Conservation (phyloP, 2,888 invertebrate genomes). For the Seira sanloemensis region DNA sequence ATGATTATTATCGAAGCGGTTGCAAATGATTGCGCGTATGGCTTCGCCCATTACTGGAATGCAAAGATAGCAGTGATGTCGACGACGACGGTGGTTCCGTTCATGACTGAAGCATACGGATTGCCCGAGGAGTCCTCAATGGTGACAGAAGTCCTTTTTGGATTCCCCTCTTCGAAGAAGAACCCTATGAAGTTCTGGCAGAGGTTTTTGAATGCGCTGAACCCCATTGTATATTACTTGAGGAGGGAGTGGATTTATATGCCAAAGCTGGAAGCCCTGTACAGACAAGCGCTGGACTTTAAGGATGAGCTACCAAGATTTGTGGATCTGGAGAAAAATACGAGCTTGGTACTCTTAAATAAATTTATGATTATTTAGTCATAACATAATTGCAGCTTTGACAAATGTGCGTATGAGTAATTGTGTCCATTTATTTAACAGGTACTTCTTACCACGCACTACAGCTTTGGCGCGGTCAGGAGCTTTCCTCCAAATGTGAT, state of each 20-base stretch:
- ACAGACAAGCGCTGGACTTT: constrained; percentile 47
- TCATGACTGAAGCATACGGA: constrained; percentile 60
- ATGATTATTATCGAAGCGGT: constrained; percentile 54
- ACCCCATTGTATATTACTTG: constrained; percentile 55
- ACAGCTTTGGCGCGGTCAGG: constrained; percentile 64
- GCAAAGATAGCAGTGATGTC: too few species aligned
- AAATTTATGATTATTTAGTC: too few species aligned
- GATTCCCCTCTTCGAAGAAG: constrained; percentile 17
- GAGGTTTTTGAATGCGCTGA: neutral
- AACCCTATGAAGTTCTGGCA: constrained; percentile 49
- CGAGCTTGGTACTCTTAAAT: constrained; percentile 62
- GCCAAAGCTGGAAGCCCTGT: constrained; percentile 46
- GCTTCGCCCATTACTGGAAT: constrained; percentile 36
- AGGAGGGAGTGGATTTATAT: constrained; percentile 41
- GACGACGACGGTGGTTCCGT: constrained; percentile 56
- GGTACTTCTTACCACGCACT: constrained; percentile 67
- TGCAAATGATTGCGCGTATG: constrained; percentile 63
- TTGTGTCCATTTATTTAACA: too few species aligned
- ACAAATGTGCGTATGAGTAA: too few species aligned
- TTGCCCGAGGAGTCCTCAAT: constrained; percentile 60
- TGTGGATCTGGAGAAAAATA: constrained; percentile 60
- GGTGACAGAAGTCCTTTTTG: constrained; percentile 61
- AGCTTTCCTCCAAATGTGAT: constrained; percentile 64
- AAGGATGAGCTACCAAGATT: constrained; percentile 45
- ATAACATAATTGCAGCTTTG: too few species aligned